These are phyloP conservation scores for Melanostoma mellinum DNA, from an alignment of 2,888 invertebrate genomes.

Conservation along the genomic window DNA sequence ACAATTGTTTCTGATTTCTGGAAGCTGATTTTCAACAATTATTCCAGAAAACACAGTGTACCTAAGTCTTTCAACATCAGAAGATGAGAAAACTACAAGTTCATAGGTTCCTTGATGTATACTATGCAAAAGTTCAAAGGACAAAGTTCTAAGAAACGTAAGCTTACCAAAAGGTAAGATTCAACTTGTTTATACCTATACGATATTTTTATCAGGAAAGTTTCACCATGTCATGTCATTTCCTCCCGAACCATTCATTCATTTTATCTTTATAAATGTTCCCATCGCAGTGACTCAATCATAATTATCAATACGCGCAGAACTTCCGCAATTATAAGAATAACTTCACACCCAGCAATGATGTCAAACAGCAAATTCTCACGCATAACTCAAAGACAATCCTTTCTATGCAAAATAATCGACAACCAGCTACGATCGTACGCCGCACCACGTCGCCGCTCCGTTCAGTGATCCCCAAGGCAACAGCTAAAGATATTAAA, in stretches of 20 bases:
- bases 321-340: constrained; percentile 47
- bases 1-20: too few relatives aligned
- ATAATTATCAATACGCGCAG: constrained; percentile 4
- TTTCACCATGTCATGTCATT: background rate
- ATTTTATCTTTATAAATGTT: background rate
- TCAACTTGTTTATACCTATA: too few relatives aligned
- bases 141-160: too few relatives aligned
- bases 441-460: background rate
- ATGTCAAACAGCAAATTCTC: constrained; percentile 29
- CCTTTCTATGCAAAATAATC: constrained; percentile 42
- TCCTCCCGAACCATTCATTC: background rate
- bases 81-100: too few relatives aligned
- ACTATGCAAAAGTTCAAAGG: too few relatives aligned
- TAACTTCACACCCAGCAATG: constrained; percentile 26
- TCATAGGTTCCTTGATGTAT: too few relatives aligned
- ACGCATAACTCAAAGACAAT: constrained; percentile 39
- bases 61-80: too few relatives aligned
- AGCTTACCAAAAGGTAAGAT: too few relatives aligned
- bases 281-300: constrained; percentile 21
- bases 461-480: constrained; percentile 13
- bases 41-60: too few relatives aligned
- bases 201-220: too few relatives aligned
- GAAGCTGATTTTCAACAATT: too few relatives aligned
- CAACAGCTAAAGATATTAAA: constrained; percentile 30
- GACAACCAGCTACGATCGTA: constrained; percentile 24